These are phyloP conservation scores for Tenebrosternarchus preto DNA, from an alignment of 2,113 vertebrate species.

Conservation along the genomic window DNA sequence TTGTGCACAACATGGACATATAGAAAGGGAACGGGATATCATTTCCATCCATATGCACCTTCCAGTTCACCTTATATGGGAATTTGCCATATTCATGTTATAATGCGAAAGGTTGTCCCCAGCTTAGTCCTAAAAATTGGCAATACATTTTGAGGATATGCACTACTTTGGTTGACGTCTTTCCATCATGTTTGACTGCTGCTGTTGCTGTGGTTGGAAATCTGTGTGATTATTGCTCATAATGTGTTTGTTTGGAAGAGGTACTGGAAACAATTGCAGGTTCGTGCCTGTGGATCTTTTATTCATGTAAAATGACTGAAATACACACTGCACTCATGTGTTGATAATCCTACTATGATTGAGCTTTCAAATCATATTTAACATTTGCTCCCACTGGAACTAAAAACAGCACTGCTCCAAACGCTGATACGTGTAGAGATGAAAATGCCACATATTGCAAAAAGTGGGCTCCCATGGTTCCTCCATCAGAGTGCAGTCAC, in stretches of 20 bases:
- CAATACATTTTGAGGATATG: conserved; percentile 58
- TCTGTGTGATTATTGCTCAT: conserved; percentile 53
- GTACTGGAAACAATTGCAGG: conserved; percentile 9
- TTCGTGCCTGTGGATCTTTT: conserved; percentile 18
- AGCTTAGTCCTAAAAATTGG: conserved; percentile 55
- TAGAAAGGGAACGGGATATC: conserved; percentile 32
- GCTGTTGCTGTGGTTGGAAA: conserved; percentile 57
- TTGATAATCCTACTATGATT: conserved; percentile 51
- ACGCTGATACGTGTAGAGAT: neutral
- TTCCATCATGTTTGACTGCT: conserved; percentile 58
- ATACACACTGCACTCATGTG: conserved; percentile 26
- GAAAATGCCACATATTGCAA: conserved; percentile 76
- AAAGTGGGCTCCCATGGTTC: conserved; percentile 75
- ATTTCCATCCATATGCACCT: conserved; percentile 36
- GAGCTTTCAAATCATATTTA: conserved; percentile 25
- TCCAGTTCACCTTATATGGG: conserved; percentile 14
- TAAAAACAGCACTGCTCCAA: neutral
- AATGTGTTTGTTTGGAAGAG: conserved; percentile 47
- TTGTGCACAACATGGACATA: conserved; percentile 53
- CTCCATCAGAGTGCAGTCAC: conserved; percentile 66
- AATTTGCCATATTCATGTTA: conserved; percentile 36
- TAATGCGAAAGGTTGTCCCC: conserved; percentile 47
- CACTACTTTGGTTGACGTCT: conserved; percentile 58
- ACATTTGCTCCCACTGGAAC: neutral
- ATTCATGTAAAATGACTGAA: conserved; percentile 12